Evolutionary conservation across 64 coral and sea anemone genomes (phyloP), one percentile per base, ranked within the genome.

Genomic region (Porites australiensis): DNA sequence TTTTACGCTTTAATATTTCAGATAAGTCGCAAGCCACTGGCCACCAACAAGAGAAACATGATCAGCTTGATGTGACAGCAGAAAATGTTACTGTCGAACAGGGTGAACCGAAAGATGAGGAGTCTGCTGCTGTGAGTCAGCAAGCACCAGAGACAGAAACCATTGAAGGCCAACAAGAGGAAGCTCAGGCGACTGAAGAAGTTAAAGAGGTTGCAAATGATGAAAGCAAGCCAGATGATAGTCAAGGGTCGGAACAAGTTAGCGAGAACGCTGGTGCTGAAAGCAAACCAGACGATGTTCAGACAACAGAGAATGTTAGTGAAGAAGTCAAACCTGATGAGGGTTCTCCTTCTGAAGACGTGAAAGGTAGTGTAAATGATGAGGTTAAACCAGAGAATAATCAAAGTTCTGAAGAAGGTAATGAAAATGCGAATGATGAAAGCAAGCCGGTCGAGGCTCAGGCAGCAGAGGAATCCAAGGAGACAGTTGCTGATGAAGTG

Each of bases 231-330:
- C 46, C 87, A 19, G 37, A 89, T 13, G 88, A 72, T 18, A 55
- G 20, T 37, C 63, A 90, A 64, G 66, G 66, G 67, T 61, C 67
- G 81, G 94, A 89, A 52, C 90, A 23, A 6, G 95, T 86, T 15
- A 52, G 72, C 48, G 83, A 70, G 44, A 70, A 63, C 15, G 51
- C 18, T 13, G n/a, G 5, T 60, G 16, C 50, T 13, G 77, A 19
- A 13, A 80, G 21, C 54, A 57, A 61, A 43, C 8, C 77, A 44
- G 54, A 58, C 57, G 22, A 95, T 18, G 91, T 46, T 5, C 50
- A 89, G 5, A 79, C 86, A 27, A 49, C 50, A 62, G 62, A 75
- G 22, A 45, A 12, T 44, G 55, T 5, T 54, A 83, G 22, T 72
- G 91, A 90, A 37, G 69, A 19, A 72, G 69, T 13, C 70, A 74